A percentile compares a stretch with the other conserved stretches of the same genome.
phyloP scores from a whole-genome alignment of 2,797 vertebrate species.

The Paramormyrops hopkinsi region DNA sequence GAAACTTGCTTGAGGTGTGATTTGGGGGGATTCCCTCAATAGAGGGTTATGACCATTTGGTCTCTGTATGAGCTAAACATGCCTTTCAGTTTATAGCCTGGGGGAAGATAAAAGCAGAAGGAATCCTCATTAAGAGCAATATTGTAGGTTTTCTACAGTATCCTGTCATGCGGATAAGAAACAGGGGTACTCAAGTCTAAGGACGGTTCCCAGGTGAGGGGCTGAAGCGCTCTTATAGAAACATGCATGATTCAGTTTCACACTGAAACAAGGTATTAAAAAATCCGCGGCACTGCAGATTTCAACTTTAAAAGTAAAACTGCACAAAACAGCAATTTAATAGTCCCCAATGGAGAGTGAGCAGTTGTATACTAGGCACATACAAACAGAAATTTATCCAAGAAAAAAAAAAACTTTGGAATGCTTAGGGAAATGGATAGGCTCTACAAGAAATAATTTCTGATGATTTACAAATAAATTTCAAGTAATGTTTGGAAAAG shows the following conservation, averaged over 20 bases:
- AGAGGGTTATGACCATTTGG: conserved; percentile 58
- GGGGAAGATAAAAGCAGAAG: conserved; percentile 36
- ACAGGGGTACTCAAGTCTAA: conserved; percentile 45
- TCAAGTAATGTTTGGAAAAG: background rate
- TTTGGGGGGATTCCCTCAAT: conserved; percentile 45
- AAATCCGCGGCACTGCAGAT: conserved; percentile 53
- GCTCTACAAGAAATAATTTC: conserved; percentile 23
- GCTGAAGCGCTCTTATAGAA: conserved; percentile 35
- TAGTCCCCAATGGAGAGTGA: conserved; percentile 51
- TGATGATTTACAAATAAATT: conserved; percentile 22
- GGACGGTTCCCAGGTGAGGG: conserved; percentile 35
- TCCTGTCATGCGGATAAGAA: conserved; percentile 41
- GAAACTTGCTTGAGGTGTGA: conserved; percentile 58
- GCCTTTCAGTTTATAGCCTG: conserved; percentile 37
- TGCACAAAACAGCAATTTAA: conserved; percentile 62
- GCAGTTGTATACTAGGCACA: conserved; percentile 51
- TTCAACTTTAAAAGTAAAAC: conserved; percentile 49
- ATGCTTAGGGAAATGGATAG: conserved; percentile 28
- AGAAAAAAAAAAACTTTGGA: conserved; percentile 39
- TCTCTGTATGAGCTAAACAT: conserved; percentile 60
- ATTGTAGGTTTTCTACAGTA: conserved; percentile 42
- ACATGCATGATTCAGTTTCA: conserved; percentile 32
- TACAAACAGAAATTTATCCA: conserved; percentile 44
- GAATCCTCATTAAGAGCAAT: conserved; percentile 64
- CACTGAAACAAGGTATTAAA: conserved; percentile 39